Conservation (phyloP, 2,113 vertebrate species). For the Bubo bubo region DNA sequence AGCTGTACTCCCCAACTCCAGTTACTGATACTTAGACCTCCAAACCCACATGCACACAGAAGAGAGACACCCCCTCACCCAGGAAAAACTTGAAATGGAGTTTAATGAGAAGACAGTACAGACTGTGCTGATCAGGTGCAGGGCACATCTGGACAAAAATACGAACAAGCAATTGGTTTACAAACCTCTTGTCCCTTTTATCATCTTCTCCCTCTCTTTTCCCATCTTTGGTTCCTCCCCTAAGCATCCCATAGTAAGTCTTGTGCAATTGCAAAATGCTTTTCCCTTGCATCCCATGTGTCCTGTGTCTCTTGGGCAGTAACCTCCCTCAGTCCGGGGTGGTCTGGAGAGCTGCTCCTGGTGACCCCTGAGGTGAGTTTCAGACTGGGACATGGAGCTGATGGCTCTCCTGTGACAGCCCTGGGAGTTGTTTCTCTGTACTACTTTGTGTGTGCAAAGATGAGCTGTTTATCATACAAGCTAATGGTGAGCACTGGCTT, state of each 20-base stretch:
- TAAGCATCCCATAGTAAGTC: neutral
- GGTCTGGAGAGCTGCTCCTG: neutral
- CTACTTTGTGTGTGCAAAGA: neutral
- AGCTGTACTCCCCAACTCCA: neutral
- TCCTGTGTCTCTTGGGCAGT: neutral
- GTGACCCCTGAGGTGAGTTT: neutral
- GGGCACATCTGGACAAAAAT: neutral
- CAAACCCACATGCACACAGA: neutral
- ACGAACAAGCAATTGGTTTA: accelerated
- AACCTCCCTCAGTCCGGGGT: neutral
- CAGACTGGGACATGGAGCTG: neutral
- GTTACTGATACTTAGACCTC: neutral
- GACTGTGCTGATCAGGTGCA: neutral
- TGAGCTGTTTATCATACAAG: neutral
- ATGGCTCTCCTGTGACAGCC: neutral
- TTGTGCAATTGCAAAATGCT: neutral
- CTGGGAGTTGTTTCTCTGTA: neutral
- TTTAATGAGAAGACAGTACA: neutral
- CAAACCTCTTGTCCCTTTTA: neutral
- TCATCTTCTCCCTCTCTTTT: neutral
- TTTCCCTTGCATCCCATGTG: neutral
- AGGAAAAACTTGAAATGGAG: neutral
- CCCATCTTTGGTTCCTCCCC: neutral
- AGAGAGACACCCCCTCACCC: neutral
- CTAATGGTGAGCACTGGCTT: neutral